These are phyloP conservation scores for Nomia melanderi DNA, from an alignment of 1,140 invertebrate species.

Conservation along the genomic window DNA sequence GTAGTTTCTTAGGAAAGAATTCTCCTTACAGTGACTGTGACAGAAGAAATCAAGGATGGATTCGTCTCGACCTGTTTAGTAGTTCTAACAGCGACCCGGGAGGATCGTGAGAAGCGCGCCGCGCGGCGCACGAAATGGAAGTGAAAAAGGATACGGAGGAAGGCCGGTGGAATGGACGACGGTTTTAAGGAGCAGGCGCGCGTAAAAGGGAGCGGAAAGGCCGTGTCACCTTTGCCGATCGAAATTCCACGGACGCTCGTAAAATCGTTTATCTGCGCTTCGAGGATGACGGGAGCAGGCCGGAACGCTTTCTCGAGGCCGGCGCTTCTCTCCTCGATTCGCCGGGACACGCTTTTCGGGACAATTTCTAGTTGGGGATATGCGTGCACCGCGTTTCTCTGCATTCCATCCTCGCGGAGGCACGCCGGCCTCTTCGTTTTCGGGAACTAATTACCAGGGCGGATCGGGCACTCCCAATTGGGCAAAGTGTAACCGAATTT, in stretches of 20 bases:
- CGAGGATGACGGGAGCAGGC: neutral
- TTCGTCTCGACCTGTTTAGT: too few species aligned
- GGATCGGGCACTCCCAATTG: too few species aligned
- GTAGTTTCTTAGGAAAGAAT: too few species aligned
- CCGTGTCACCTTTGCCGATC: slow-evolving; percentile 6
- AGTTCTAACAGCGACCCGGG: too few species aligned
- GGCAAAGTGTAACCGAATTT: too few species aligned
- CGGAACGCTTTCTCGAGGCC: too few species aligned
- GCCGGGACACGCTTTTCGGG: neutral
- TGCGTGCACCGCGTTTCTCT: neutral
- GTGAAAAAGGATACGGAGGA: neutral
- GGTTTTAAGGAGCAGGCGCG: slow-evolving; percentile 3
- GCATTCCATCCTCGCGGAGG: slow-evolving; percentile 19
- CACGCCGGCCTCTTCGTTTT: too few species aligned
- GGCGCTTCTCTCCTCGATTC: neutral
- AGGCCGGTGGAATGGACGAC: neutral
- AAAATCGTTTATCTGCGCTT: slow-evolving; percentile 62
- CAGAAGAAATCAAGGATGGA: too few species aligned
- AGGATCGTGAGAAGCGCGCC: neutral
- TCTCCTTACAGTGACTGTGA: too few species aligned
- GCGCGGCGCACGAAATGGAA: too few species aligned
- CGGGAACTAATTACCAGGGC: too few species aligned
- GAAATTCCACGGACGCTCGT: slow-evolving; percentile 61
- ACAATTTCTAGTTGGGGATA: neutral
- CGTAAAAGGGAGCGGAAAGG: slow-evolving; percentile 16